Base-by-base conservation (phyloP, 2,113 vertebrate genomes). In the Calyptommatus sinebrachiatus region DNA sequence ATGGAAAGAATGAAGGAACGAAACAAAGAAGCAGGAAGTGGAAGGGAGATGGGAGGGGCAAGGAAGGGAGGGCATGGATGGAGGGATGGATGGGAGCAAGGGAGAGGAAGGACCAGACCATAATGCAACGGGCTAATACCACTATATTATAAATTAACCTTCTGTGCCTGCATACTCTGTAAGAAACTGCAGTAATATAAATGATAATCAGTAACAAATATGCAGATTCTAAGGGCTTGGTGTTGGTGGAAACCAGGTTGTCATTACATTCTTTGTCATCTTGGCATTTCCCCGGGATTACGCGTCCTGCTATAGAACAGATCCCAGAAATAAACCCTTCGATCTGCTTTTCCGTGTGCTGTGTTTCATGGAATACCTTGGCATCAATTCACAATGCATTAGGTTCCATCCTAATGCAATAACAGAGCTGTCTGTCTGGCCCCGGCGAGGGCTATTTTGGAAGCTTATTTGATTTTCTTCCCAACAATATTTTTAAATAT, bases 381-480 rank as follows among this genome's bases (percentile, higher is more conserved):
- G 91, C 92, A 88, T 87, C 83, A 66, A 85, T 88, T 91, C 90
- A 86, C 88, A 90, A 90, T 90, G 85, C 88, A 89, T 90, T 90
- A 90, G 88, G 84, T 87, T 90, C 86, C 84, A 85, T 91, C 35
- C 90, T 88, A 91, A 90, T 85, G 84, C 84, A 91, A 89, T 90
- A 90, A 88, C 77, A 87, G 89, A 88, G 81, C 87, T 85, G 85
- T 81, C 90, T 88, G 31, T 69, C 65, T 81, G 35, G 85, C 87
- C 84, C 84, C 86, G 87, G 88, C 88, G 75, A 76, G 50, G 82
- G 87, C 89, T 91, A 89, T 91, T 89, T 90, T 84, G 87, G 85
- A 88, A 87, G 83, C 84, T 90, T 87, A 83, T 91, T 86, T 90
- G 77, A 88, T 83, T 89, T 89, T 88, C 29, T 79, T 90, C 86